phyloP scores from a whole-genome alignment of 2,888 invertebrate genomes.

The Resseliella maxima region DNA sequence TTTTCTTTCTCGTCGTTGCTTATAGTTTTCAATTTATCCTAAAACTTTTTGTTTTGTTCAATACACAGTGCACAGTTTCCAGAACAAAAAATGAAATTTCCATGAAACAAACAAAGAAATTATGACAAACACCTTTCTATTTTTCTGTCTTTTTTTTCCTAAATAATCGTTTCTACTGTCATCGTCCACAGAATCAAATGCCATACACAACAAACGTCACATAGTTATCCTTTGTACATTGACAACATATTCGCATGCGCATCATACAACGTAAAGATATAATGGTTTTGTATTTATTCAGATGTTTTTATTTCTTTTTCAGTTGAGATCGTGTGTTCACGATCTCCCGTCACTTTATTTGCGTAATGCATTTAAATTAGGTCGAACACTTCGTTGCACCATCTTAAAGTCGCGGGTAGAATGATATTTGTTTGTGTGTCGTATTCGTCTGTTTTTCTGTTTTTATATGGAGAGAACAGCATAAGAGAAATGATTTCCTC shows the following conservation, averaged over 20 bases:
- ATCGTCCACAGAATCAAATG: background rate
- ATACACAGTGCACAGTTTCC: background rate
- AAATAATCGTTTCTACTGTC: conserved; percentile 1
- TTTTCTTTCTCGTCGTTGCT: conserved; percentile 22
- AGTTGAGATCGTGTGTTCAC: too few species aligned
- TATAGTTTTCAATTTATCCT: conserved; percentile 10
- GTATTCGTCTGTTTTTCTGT: too few species aligned
- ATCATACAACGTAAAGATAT: conserved; percentile 2
- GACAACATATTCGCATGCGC: background rate
- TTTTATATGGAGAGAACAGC: too few species aligned
- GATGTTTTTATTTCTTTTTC: too few species aligned
- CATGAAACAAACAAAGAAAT: conserved; percentile 12
- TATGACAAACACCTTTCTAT: conserved; percentile 5
- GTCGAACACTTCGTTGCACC: too few species aligned
- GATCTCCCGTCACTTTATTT: too few species aligned
- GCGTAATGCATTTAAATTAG: too few species aligned
- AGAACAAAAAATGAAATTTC: conserved; percentile 5
- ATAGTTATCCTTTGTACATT: conserved; percentile 3
- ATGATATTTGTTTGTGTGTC: too few species aligned
- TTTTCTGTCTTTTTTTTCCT: conserved; percentile 1
- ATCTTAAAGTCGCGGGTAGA: too few species aligned
- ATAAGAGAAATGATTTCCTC: too few species aligned
- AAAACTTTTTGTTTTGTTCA: conserved; percentile 16
- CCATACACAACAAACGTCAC: background rate
- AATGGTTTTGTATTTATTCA: too few species aligned